Evolutionary conservation across 1,140 invertebrate genomes (phyloP).

Genomic region (Tetramorium parvispinum): DNA sequence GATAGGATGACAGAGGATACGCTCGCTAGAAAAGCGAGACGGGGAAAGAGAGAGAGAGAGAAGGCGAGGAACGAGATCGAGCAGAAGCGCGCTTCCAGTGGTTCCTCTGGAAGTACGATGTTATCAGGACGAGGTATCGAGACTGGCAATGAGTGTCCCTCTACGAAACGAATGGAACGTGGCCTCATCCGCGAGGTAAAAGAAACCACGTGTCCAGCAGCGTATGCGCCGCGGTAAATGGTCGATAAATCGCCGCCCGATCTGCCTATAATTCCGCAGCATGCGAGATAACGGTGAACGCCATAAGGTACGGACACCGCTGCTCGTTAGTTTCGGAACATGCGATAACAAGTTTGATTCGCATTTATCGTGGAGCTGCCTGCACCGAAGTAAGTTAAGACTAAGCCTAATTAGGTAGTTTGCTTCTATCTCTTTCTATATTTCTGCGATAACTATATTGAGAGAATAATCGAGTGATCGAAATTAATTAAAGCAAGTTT

Average conservation of each 20-base stretch:
- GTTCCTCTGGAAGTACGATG: conserved; percentile 67
- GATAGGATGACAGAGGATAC: conserved; percentile 79
- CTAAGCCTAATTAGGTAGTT: conserved; percentile 1
- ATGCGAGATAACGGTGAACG: conserved; percentile 20
- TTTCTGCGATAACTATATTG: not conserved
- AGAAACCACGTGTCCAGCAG: conserved; percentile 13
- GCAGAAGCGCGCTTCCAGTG: not conserved
- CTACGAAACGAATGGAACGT: conserved; percentile 70
- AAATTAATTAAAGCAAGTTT: conserved; percentile 10
- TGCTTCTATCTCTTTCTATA: not conserved
- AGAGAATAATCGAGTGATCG: not conserved
- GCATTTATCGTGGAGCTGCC: not conserved
- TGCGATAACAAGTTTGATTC: conserved; percentile 23
- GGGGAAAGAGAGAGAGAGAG: not conserved
- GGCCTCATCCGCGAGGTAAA: conserved; percentile 48
- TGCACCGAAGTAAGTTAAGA: not conserved
- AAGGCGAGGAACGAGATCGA: not conserved
- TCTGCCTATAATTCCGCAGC: conserved; percentile 36
- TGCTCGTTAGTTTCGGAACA: conserved; percentile 31
- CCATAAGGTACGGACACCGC: not conserved
- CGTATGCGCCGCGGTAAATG: conserved; percentile 18
- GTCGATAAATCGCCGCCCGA: conserved; percentile 27
- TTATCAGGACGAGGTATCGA: conserved; percentile 73
- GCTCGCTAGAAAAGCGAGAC: conserved; percentile 40
- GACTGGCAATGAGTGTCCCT: conserved; percentile 68